Percentiles rank a stretch among this genome's conserved stretches.
phyloP scores from a whole-genome alignment of 2,113 vertebrate genomes.

The Nansenia antarctica region DNA sequence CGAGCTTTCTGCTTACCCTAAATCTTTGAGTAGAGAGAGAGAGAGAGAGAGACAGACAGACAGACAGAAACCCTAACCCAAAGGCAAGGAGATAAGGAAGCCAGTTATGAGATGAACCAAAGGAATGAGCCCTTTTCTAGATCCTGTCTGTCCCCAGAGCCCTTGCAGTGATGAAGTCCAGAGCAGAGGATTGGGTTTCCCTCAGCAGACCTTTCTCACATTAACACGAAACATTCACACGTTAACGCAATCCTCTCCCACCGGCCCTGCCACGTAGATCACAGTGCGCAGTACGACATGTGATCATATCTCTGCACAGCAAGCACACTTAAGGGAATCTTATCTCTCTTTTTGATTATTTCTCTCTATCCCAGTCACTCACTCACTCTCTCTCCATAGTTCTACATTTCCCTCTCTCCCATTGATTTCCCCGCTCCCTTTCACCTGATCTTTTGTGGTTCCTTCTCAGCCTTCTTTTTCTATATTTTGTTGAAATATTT shows the following conservation, averaged over 20 bases:
- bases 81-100: neutral
- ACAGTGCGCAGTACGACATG: slow-evolving; percentile 14
- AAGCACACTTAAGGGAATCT: neutral
- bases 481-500: too few relatives aligned
- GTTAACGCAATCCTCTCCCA: slow-evolving; percentile 15
- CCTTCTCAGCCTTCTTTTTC: too few relatives aligned
- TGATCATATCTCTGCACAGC: slow-evolving; percentile 23
- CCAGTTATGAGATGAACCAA: neutral
- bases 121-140: slow-evolving; percentile 3
- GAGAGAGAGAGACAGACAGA: too few relatives aligned
- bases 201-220: neutral
- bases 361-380: neutral
- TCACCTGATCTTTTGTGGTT: neutral
- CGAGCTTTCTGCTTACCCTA: neutral
- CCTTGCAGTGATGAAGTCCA: neutral
- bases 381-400: neutral
- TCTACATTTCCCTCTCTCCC: neutral
- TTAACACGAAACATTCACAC: slow-evolving; percentile 12
- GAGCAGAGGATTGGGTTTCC: neutral
- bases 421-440: neutral
- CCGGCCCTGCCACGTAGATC: slow-evolving; percentile 3
- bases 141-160: slow-evolving; percentile 3
- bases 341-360: slow-evolving; percentile 18
- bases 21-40: too few relatives aligned
- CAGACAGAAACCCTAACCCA: neutral